Evolutionary conservation across 2,797 vertebrate species (phyloP), one percentile per base, ranked within the genome.

Genomic region (Aphelocoma californica): DNA sequence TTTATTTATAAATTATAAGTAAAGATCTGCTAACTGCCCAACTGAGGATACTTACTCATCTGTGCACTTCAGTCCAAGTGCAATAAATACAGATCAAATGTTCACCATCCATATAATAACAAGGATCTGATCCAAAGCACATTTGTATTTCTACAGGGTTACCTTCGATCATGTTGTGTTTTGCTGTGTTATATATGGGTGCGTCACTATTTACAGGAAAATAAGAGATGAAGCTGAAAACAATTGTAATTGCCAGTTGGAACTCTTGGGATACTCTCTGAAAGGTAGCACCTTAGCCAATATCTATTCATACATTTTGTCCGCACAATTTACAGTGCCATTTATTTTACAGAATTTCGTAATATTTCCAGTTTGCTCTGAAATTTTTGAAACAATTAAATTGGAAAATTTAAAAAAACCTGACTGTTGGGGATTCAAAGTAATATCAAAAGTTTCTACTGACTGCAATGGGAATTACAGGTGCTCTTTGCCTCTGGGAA

Each of bases 1-100:
- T 65, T 94, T 96, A 86, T 91, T 97, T 96, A 92, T 74, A 88
- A 91, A 93, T 95, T 81, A 48, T 40, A 95, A 92, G 60, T 86
- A 92, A 95, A 94, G 93, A 87, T 92, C 88, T 90, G 78, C 74
- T 93, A 94, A 95, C 80, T 82, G 74, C 91, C 91, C 93, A 80
- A 26, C 77, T 88, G 90, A 96, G 95, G 91, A 73, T 60, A 80
- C 71, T 95, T 93, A 86, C 10, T 92, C 4, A 45, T 92, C 92
- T 86, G 48, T 1, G 0, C 57, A 51, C 67, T 86, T 77, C 90
- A 86, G 70, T 60, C 86, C 94, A 90, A 93, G 57, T 29, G 48
- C 80, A 92, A 67, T 92, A 94, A 96, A 85, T 96, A 92, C 51
- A 77, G 93, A 93, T 95, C 85, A 95, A 93, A 31, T 82, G 80